phyloP scores from a whole-genome alignment of 2,888 invertebrate species.

The Microctonus brassicae region DNA sequence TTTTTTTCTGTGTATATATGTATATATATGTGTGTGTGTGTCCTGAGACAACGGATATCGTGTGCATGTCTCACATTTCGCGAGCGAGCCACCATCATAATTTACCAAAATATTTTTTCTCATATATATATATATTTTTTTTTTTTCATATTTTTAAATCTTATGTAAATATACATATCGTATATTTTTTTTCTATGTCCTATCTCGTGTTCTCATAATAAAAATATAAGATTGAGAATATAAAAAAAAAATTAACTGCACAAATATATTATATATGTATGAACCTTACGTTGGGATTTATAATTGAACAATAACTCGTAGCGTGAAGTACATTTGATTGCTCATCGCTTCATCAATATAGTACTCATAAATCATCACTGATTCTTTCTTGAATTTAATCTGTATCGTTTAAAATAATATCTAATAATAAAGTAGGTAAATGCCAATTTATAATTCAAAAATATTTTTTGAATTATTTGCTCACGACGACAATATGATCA shows the following conservation, averaged over 20 bases:
- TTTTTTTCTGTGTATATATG: neutral
- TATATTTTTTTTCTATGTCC: neutral
- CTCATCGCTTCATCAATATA: constrained; percentile 20
- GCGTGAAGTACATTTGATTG: constrained; percentile 15
- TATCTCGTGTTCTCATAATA: neutral
- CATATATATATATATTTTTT: constrained; percentile 50
- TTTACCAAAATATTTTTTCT: constrained; percentile 51
- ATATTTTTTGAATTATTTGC: neutral
- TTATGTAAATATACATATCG: constrained; percentile 37
- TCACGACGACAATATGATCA: neutral
- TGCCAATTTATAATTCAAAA: neutral
- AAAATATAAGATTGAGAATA: neutral
- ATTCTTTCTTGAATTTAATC: neutral
- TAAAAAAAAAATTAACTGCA: neutral
- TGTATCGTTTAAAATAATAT: neutral
- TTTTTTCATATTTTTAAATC: constrained; percentile 43
- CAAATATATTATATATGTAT: constrained; percentile 17
- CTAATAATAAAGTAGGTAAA: neutral
- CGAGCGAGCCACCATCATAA: constrained; percentile 64
- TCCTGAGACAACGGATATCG: constrained; percentile 54
- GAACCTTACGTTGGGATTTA: constrained; percentile 42
- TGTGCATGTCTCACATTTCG: constrained; percentile 67
- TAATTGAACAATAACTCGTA: constrained; percentile 52
- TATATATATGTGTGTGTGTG: neutral
- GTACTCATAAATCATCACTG: constrained; percentile 17